These are phyloP conservation scores for Drosophila burlai DNA, from an alignment of 1,140 invertebrate species.

Conservation along the genomic window DNA sequence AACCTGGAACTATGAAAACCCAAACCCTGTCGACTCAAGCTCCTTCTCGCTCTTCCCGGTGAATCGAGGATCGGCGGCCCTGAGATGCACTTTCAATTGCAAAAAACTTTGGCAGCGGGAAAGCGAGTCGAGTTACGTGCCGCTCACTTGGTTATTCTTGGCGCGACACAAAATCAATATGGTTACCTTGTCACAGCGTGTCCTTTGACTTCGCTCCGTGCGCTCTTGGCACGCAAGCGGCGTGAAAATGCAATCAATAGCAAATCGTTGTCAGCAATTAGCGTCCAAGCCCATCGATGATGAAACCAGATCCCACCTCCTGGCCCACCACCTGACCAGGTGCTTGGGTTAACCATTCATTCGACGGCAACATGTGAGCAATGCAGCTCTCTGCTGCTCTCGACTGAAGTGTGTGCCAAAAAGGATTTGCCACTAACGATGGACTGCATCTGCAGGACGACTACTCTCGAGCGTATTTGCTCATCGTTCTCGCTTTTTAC, in stretches of 20 bases:
- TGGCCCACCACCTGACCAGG: not conserved
- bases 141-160: conserved; percentile 53
- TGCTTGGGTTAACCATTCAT: conserved; percentile 24
- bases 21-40: not conserved
- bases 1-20: no score
- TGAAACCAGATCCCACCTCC: conserved; percentile 13
- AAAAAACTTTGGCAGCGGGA: not conserved
- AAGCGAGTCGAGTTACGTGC: conserved; percentile 31
- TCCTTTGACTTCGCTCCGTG: conserved; percentile 50
- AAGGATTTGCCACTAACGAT: conserved; percentile 66
- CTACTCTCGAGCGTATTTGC: conserved; percentile 59
- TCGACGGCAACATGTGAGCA: conserved; percentile 63
- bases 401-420: conserved; percentile 54
- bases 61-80: no score
- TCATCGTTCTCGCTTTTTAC: conserved; percentile 43
- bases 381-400: conserved; percentile 19
- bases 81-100: no score
- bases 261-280: conserved; percentile 77
- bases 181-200: conserved; percentile 51
- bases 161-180: conserved; percentile 69
- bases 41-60: no score
- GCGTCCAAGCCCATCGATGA: conserved; percentile 30
- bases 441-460: conserved; percentile 48
- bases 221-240: conserved; percentile 53
- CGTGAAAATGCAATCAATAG: conserved; percentile 75